A percentile compares a stretch with the other conserved stretches of the same genome.
These are phyloP conservation scores for Allolobophora icterica DNA, from an alignment of 2,888 invertebrate species.

Conservation along the genomic window DNA sequence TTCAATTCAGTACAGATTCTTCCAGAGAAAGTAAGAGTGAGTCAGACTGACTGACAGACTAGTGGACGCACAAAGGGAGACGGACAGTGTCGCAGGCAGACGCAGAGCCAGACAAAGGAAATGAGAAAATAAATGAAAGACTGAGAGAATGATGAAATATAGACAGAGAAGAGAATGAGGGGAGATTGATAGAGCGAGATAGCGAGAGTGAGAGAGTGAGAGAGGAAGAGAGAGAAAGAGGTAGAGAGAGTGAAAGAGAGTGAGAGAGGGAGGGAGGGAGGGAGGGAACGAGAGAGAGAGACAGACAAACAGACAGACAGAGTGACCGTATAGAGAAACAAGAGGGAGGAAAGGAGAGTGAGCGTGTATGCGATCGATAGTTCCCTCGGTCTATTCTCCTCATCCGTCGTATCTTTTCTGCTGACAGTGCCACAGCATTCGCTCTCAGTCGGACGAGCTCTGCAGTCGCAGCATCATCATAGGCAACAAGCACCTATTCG, in stretches of 20 bases:
- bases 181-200: too few species aligned
- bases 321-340: neutral
- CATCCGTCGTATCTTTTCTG: neutral
- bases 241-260: neutral
- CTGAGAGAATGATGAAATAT: too few species aligned
- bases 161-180: too few species aligned
- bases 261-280: neutral
- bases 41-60: too few species aligned
- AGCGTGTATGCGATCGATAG: neutral
- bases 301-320: neutral
- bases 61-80: too few species aligned
- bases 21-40: neutral
- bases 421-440: neutral
- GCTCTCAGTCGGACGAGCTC: neutral
- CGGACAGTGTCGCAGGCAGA: too few species aligned
- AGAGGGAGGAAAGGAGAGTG: neutral
- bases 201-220: too few species aligned
- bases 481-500: neutral
- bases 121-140: too few species aligned
- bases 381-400: neutral
- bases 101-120: too few species aligned
- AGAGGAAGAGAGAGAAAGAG: neutral
- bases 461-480: neutral
- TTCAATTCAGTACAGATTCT: too few species aligned
- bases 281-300: neutral